Evolutionary conservation across 1,140 invertebrate genomes (phyloP), one percentile per base, ranked within the genome.

Genomic region (Scylla paramamosain): DNA sequence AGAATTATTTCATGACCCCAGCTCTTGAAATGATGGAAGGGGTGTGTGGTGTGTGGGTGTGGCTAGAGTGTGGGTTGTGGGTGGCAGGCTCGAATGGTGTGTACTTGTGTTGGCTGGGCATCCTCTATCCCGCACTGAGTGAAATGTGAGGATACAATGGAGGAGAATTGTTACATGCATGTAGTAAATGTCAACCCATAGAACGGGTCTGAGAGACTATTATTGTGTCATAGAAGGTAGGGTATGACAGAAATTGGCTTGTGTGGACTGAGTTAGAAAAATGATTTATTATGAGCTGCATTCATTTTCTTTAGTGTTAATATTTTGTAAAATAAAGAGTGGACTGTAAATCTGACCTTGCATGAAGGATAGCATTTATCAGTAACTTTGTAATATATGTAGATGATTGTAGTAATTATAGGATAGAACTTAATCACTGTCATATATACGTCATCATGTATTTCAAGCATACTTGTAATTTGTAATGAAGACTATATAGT

Each of bases 281-380:
- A n/a, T 77, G 8, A 77, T 25, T n/a, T 2, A 77, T 25, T 77
- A 1, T n/a, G 25, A n/a, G 20, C 16, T 77, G 67, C 67, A 77
- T 7, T 77, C 8, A 7, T 7, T 20, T 77, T 25, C 67, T 77
- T 77, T 25, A 77, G 67, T 77, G 16, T 25, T 59, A 8, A n/a
- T 2, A 77, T n/a, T 77, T 77, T 25, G n/a, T 77, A n/a, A 77
- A 77, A n/a, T 77, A 8, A n/a, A 77, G 25, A 77, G n/a, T 77
- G 67, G 6, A 77, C 67, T n/a, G 20, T n/a, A 77, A n/a, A 77
- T 25, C 20, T 25, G 67, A 77, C 20, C 20, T 59, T 77, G 67
- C 67, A 77, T 77, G 67, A n/a, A 77, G n/a, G 67, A 20, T 77
- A n/a, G 67, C 67, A 77, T 77, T 77, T 77, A n/a, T n/a, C 67